Base-by-base conservation (phyloP, 2,113 vertebrate species). In the Noctilio leporinus region DNA sequence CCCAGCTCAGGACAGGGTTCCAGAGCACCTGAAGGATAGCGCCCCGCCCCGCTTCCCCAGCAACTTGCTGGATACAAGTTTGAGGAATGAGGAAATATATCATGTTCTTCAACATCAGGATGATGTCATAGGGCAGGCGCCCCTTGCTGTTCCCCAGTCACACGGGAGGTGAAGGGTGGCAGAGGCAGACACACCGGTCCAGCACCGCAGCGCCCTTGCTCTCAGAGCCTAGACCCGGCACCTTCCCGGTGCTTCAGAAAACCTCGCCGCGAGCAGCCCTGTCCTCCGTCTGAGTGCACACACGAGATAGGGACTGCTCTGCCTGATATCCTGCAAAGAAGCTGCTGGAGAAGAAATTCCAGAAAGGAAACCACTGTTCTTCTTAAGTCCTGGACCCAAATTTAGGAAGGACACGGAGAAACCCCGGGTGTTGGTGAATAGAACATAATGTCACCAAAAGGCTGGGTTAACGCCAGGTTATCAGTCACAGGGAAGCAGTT, bases 191-290 rank as follows among this genome's bases (percentile, higher is more conserved):
- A 14, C 35, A 9, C 19, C 51, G 12, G 38, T 12, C 12, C 4
- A 65, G 59, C 15, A 22, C 3, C 14, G 2, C 22, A 1, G 0
- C 8, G 1, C 12, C 43, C 40, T n/a, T 24, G 24, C 4, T 26
- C 33, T 73, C 43, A 2, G 47, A 82, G 38, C 33, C 26, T 49
- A 33, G 12, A 49, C 9, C 1, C 1, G 6, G 24, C 20, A 45
- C 2, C 30, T 51, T 77, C 62, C 40, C 51, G 22, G 49, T 26
- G 40, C 57, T 51, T 84, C 73, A 82, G 14, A 80, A 55, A 43
- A 49, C 57, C 49, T 3, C 2, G 4, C 30, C n/a, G 16, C 17
- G 10, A 30, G n/a, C 62, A 38, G 28, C 26, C 30, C 28, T 38
- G 20, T 35, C n/a, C 15, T 8, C 67, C 30, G 0, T 35, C 45